These are phyloP conservation scores for Euspilapteryx auroguttella DNA, from an alignment of 2,888 invertebrate species.

Conservation along the genomic window DNA sequence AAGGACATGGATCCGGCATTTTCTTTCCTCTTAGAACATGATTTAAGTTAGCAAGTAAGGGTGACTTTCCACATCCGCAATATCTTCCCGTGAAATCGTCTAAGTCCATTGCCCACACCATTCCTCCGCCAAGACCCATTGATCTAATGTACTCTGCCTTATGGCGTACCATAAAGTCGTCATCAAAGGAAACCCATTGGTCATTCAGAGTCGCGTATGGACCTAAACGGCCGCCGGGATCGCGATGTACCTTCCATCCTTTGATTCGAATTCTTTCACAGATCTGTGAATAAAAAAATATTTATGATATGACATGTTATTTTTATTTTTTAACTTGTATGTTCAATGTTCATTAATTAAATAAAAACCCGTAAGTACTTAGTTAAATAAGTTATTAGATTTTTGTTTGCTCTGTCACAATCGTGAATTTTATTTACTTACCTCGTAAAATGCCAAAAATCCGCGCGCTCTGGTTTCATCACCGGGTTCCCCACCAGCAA, in stretches of 20 bases:
- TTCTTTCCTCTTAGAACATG: slow-evolving; percentile 72
- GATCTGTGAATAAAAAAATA: slow-evolving; percentile 66
- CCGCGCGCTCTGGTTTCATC: slow-evolving; percentile 86
- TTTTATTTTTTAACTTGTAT: no score
- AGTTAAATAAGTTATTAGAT: no score
- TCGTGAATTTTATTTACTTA: slow-evolving; percentile 24
- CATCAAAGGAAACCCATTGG: slow-evolving; percentile 95
- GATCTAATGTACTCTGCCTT: slow-evolving; percentile 82
- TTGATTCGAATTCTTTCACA: slow-evolving; percentile 75
- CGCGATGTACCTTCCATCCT: slow-evolving; percentile 79
- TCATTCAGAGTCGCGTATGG: slow-evolving; percentile 83
- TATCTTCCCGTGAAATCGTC: slow-evolving; percentile 79
- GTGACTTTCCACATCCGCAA: slow-evolving; percentile 82
- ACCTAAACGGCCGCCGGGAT: slow-evolving; percentile 80
- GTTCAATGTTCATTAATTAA: no score
- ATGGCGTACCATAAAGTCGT: slow-evolving; percentile 78
- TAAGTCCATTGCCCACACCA: slow-evolving; percentile 88
- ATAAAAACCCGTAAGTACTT: no score
- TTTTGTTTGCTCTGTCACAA: no score
- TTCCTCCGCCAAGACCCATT: slow-evolving; percentile 81
- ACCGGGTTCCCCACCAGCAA: slow-evolving; percentile 88
- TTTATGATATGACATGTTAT: no score
- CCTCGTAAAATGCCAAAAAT: slow-evolving; percentile 87
- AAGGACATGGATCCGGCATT: slow-evolving; percentile 57
- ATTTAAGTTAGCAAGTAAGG: slow-evolving; percentile 78